These are phyloP conservation scores for Hetaerina americana DNA, from an alignment of 1,140 invertebrate genomes.

Conservation along the genomic window DNA sequence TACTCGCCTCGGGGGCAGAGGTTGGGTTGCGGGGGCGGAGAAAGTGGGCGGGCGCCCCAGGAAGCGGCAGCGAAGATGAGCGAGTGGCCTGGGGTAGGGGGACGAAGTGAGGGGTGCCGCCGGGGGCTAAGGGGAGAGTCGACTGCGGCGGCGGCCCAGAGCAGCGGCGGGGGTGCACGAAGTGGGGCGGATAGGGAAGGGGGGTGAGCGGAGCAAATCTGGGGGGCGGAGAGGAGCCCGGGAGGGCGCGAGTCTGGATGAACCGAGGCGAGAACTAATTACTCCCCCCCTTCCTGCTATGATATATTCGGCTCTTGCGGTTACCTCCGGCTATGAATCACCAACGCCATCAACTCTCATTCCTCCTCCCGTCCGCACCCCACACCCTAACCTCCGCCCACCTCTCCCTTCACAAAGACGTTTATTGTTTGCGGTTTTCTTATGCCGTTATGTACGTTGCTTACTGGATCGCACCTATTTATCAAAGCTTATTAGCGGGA, in stretches of 20 bases:
- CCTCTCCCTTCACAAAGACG: background rate
- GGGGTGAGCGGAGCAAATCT: background rate
- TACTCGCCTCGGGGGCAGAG: background rate
- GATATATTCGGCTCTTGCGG: background rate
- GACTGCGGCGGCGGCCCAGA: no score
- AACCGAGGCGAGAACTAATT: background rate
- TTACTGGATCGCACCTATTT: background rate
- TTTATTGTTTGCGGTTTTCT: background rate
- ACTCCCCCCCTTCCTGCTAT: background rate
- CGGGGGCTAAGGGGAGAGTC: no score
- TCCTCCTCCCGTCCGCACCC: background rate
- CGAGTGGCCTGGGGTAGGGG: background rate
- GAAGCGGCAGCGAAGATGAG: background rate
- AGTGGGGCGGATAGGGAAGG: background rate
- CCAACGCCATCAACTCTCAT: background rate
- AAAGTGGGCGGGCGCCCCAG: background rate
- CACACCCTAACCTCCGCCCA: background rate
- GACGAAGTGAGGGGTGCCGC: background rate
- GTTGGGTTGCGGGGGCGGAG: background rate
- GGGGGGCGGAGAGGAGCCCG: no score
- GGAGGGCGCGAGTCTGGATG: no score
- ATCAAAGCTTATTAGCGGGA: background rate
- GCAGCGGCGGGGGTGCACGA: background rate
- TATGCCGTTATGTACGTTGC: background rate
- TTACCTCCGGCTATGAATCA: background rate